Base-by-base conservation (phyloP, 2,888 invertebrate species). In the Parnassius smintheus region DNA sequence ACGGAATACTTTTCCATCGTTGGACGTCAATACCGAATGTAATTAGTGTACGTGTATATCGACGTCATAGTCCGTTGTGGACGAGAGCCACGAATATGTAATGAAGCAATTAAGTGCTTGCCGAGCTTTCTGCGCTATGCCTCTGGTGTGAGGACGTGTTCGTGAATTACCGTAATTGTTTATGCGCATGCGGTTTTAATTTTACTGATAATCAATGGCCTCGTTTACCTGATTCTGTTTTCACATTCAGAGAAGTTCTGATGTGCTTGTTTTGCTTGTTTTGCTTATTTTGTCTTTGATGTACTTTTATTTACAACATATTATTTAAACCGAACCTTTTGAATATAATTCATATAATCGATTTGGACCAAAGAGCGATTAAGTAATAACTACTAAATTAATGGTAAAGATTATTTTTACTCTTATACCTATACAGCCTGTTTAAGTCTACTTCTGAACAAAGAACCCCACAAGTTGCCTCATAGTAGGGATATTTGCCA, bases 41-140 rank as follows among this genome's bases (percentile, higher is more conserved):
- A 51, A 51, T 51, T 51, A 51, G 2, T 51, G 51, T 51, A 51
- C 51, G 54, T 42, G 42, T 10, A 42, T 54, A 54, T 18, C 42
- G 54, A 42, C 41, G 42, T 35, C 44, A 42, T 18, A 54, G 42
- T 54, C 25, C 25, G 54, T 44, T 51, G 52, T 41, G 52, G 57
- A 57, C 41, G 46, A 44, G 58, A 22, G 35, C 57, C 45, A 42
- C 57, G 62, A 51, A 58, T 62, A 48, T 49, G 57, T 62, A 58
- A 62, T 62, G 58, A 62, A 62, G 54, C 58, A 58, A 62, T 62
- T 62, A 41, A 58, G 58, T 25, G 48, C n/a, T 22, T 25, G 50
- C 45, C 25, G 52, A 52, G 50, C 44, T 44, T 44, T 52, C 59
- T 42, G 42, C 54, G 49, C 49, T 49, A n/a, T 18, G 49, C 49